Percentiles rank a stretch among this genome's conserved stretches.
Conservation (phyloP, 1,140 invertebrate species). For the Sinonovacula constricta region DNA sequence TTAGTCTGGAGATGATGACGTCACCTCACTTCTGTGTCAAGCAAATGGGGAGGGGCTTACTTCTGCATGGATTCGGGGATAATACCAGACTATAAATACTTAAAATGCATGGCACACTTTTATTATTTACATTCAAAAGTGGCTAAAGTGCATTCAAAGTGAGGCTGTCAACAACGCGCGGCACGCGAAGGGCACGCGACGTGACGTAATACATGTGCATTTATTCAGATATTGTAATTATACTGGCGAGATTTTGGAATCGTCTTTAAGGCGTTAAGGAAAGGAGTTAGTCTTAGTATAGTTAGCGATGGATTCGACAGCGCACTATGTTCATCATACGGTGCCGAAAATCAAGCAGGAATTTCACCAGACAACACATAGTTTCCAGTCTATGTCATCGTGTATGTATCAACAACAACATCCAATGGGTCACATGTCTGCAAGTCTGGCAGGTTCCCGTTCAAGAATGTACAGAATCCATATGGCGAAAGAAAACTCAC, state of each 20-base stretch:
- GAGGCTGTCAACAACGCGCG: conserved; percentile 35
- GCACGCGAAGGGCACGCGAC: conserved; percentile 55
- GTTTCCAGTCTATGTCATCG: conserved; percentile 49
- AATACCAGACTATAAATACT: conserved; percentile 52
- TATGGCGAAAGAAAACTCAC: conserved; percentile 55
- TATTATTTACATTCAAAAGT: conserved; percentile 55
- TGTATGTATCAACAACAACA: conserved; percentile 58
- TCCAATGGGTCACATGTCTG: conserved; percentile 21
- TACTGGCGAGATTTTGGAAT: conserved; percentile 53
- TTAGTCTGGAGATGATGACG: conserved; percentile 24
- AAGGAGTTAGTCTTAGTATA: conserved; percentile 27
- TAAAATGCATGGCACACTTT: conserved; percentile 51
- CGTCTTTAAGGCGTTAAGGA: conserved; percentile 45
- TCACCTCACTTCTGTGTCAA: conserved; percentile 41
- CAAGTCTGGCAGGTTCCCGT: conserved; percentile 14
- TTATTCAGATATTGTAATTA: conserved; percentile 43
- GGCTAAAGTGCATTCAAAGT: conserved; percentile 40
- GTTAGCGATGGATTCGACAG: conserved; percentile 10
- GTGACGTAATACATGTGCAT: conserved; percentile 34
- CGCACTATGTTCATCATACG: conserved; percentile 5
- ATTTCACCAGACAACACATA: conserved; percentile 8
- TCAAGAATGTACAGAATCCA: conserved; percentile 52
- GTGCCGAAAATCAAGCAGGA: conserved; percentile 35
- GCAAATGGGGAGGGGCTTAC: conserved; percentile 52
- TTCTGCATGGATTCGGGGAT: conserved; percentile 33